Conservation (phyloP, 2,888 invertebrate genomes). For the Amphipoea lucens region DNA sequence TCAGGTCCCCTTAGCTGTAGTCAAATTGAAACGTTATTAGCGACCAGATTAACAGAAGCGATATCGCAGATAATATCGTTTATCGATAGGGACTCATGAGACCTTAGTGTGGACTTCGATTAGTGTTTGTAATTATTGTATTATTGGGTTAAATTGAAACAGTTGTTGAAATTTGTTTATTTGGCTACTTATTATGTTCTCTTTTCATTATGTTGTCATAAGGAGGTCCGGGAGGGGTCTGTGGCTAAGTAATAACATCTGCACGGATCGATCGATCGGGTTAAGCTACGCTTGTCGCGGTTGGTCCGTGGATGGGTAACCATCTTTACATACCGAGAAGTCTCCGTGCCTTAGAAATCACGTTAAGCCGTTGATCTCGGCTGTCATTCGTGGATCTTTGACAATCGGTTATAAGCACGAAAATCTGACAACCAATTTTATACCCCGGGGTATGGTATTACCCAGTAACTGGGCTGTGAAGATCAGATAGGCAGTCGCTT, state of each 20-base stretch:
- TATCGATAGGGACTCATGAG: conserved; percentile 23
- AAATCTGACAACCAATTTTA: too few relatives aligned
- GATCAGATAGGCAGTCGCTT: too few relatives aligned
- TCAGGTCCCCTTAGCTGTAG: conserved; percentile 18
- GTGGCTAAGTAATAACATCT: too few relatives aligned
- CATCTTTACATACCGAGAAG: not conserved
- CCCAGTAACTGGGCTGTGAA: too few relatives aligned
- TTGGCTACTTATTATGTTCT: not conserved
- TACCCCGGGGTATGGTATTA: too few relatives aligned
- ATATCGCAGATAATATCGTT: conserved; percentile 31
- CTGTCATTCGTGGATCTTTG: too few relatives aligned
- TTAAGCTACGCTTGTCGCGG: too few relatives aligned
- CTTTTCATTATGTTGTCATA: too few relatives aligned
- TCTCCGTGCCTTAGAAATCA: not conserved
- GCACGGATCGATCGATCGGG: too few relatives aligned
- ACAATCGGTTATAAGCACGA: too few relatives aligned
- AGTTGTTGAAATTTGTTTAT: conserved; percentile 4
- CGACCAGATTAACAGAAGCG: conserved; percentile 33
- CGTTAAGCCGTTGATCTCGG: too few relatives aligned
- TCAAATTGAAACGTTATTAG: conserved; percentile 49
- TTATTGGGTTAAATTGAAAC: conserved; percentile 23
- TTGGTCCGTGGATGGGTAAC: not conserved
- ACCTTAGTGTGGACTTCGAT: conserved; percentile 30
- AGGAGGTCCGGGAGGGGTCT: too few relatives aligned
- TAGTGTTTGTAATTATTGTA: conserved; percentile 14